Evolutionary conservation across 2,888 invertebrate genomes (phyloP).

Genomic region (Glaucopsyche alexis): DNA sequence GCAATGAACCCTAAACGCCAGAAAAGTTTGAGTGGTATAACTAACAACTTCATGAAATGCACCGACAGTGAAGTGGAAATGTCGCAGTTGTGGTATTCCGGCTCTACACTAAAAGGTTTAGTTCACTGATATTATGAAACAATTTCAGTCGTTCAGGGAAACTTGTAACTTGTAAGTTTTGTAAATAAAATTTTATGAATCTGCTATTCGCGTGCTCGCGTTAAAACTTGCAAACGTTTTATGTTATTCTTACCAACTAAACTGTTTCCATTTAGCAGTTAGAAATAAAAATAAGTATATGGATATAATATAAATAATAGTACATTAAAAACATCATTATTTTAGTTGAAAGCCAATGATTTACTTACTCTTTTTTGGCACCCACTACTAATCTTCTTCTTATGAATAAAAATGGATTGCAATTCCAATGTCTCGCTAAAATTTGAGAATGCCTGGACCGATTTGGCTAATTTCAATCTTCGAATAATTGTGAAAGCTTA

Average conservation of each 20-base stretch:
- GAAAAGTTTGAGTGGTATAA: neutral
- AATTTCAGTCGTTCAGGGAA: conserved; percentile 8
- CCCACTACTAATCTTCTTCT: too few species aligned
- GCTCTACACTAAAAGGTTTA: conserved; percentile 3
- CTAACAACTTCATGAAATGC: neutral
- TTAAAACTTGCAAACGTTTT: neutral
- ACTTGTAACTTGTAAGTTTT: conserved; percentile 16
- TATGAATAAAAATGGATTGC: too few species aligned
- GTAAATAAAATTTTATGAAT: conserved; percentile 6
- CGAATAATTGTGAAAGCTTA: too few species aligned
- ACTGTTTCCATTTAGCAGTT: too few species aligned
- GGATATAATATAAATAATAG: too few species aligned
- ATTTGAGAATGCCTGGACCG: too few species aligned
- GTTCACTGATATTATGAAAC: neutral
- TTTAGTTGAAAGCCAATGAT: too few species aligned
- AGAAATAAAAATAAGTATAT: too few species aligned
- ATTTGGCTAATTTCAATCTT: too few species aligned
- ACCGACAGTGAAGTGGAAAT: neutral
- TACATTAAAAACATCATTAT: too few species aligned
- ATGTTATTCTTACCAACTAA: neutral
- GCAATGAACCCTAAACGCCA: neutral
- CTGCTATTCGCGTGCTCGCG: neutral
- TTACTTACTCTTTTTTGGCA: too few species aligned
- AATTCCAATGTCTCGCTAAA: too few species aligned
- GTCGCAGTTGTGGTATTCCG: conserved; percentile 4